phyloP scores from a whole-genome alignment of 2,113 vertebrate species.

The Zapus hudsonius region DNA sequence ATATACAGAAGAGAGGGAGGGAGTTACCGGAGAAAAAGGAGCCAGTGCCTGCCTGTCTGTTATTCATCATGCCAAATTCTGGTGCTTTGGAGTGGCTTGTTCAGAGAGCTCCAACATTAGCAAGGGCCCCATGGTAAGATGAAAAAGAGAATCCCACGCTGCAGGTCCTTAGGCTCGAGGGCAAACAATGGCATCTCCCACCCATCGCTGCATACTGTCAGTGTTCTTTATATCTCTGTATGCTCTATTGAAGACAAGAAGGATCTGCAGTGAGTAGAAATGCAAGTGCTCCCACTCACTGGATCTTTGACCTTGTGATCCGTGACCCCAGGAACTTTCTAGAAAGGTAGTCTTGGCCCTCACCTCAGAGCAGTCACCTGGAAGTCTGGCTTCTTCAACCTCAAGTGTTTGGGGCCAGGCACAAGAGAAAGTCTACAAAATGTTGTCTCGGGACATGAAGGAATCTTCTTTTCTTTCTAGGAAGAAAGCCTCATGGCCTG shows the following conservation, averaged over 20 bases:
- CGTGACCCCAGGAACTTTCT: background rate
- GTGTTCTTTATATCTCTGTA: too few species aligned
- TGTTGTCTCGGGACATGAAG: rapidly evolving
- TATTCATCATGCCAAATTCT: conserved; percentile 64
- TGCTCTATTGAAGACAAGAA: too few species aligned
- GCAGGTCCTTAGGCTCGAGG: background rate
- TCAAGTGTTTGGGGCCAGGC: too few species aligned
- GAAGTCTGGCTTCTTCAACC: background rate
- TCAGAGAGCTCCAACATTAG: background rate
- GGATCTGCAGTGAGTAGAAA: background rate
- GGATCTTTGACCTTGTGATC: rapidly evolving
- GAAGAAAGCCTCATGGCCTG: rapidly evolving
- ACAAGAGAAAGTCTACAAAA: rapidly evolving
- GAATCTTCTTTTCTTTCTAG: background rate
- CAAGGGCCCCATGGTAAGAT: background rate
- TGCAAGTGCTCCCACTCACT: rapidly evolving
- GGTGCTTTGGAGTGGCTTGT: background rate
- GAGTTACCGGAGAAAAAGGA: conserved; percentile 71
- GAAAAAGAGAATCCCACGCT: too few species aligned
- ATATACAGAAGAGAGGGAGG: conserved; percentile 75
- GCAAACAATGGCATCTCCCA: rapidly evolving
- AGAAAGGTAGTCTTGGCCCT: background rate
- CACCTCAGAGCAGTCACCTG: rapidly evolving
- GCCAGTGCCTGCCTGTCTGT: conserved; percentile 62
- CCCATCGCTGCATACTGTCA: rapidly evolving